Evolutionary conservation across 2,113 vertebrate species (phyloP), one percentile per base, ranked within the genome.

Genomic region (Mus pahari): DNA sequence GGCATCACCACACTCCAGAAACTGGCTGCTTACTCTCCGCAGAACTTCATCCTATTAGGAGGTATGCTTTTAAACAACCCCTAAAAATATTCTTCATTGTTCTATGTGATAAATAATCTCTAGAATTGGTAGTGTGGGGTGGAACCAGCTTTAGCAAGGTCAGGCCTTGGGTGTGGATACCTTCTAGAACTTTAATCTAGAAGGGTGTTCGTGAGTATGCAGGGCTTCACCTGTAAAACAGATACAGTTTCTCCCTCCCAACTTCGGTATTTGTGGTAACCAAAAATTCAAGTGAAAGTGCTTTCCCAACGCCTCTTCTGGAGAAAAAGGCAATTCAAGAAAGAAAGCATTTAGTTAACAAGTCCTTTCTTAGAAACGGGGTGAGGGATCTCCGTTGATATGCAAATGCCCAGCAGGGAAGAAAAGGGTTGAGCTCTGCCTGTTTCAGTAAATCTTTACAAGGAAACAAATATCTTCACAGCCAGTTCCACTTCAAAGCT

Each of bases 21-120:
- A 42, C 70, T 45, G 39, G 31, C 39, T 89, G 68, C 71, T 92
- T 90, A 86, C 12, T 53, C 12, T 53, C 77, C 82, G 71, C 55
- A 83, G 95, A 93, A 95, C 77, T 94, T 94, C 42, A 95, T 81
- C 58, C 31, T 89, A 36, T 45, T 24, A n/a, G 62, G 36, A 53
- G 1, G 45, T 91, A 70, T 88, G 2, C 64, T 92, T 28, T 36
- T 39, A 14, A 73, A 78, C 31, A 92, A 45, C 19, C 28, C 6
- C 33, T 89, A 24, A 91, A 91, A 74, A n/a, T n/a, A 70, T 26
- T 73, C 66, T 89, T 22, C 42, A 62, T 33, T 58, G n/a, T 82
- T 90, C 36, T 93, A 31, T 48, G 58, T 93, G 16, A n/a, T 86
- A 88, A 89, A n/a, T 78, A 55, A 60, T 8, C 11, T 60, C 11